A percentile compares a stretch with the other conserved stretches of the same genome.
These are phyloP conservation scores for Engystomops pustulosus DNA, from an alignment of 2,113 vertebrate species.

Conservation along the genomic window DNA sequence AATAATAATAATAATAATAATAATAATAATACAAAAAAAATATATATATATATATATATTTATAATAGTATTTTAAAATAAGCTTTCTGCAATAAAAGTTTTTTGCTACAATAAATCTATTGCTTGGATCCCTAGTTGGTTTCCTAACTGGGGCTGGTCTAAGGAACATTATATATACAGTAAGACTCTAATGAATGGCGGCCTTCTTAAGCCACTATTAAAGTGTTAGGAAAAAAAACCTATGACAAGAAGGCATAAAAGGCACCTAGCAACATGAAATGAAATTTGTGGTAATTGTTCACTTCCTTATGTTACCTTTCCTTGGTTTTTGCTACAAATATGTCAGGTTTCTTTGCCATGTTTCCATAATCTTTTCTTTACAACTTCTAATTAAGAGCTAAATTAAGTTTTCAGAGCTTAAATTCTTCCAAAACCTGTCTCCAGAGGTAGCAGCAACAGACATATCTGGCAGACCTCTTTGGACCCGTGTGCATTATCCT, in stretches of 20 bases:
- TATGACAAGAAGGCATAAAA: slow-evolving; percentile 4
- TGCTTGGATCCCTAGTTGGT: not conserved
- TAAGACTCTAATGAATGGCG: slow-evolving; percentile 17
- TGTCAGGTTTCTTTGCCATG: slow-evolving; percentile 27
- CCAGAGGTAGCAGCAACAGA: slow-evolving; percentile 11
- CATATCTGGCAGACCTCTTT: slow-evolving; percentile 37
- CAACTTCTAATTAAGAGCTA: slow-evolving; percentile 46
- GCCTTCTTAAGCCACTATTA: slow-evolving; percentile 13
- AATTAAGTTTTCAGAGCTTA: slow-evolving; percentile 47
- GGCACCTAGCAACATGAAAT: slow-evolving; percentile 8
- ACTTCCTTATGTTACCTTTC: slow-evolving; percentile 47
- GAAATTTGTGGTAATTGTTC: slow-evolving; percentile 46
- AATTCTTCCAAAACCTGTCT: slow-evolving; percentile 25
- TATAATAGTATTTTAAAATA: not conserved
- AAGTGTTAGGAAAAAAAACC: slow-evolving; percentile 35
- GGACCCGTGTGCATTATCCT: slow-evolving; percentile 30
- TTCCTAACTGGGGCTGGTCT: not conserved
- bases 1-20: no score
- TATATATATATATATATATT: no score
- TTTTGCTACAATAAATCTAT: not conserved
- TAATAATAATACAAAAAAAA: no score
- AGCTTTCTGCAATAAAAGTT: not conserved
- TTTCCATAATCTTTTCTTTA: slow-evolving; percentile 50
- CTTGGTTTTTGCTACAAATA: slow-evolving; percentile 25
- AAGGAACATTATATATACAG: not conserved